Evolutionary conservation across 2,113 vertebrate species (phyloP), one percentile per base, ranked within the genome.

Genomic region (Climacteris rufus): DNA sequence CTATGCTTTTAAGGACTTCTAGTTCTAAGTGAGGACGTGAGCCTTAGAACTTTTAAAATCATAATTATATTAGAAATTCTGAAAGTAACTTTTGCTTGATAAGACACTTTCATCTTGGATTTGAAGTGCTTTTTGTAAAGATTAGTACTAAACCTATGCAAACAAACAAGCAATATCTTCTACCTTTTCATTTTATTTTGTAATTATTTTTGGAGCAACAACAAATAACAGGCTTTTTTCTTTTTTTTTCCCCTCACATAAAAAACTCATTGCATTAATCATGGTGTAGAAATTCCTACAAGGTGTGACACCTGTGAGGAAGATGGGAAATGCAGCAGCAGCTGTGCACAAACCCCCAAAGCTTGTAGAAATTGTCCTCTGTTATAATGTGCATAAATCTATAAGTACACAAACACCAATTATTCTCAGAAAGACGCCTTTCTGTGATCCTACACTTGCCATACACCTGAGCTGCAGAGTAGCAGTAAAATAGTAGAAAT

Each of bases 391-490:
- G 39, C 6, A 30, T 33, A 23, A 63, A 64, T 56, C 35, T 31
- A 0, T 4, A 50, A 21, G 33, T 21, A 72, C 10, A 60, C 22
- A 68, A 50, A 61, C 9, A 74, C 8, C 15, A 53, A 42, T 85
- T 70, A n/a, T 40, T 39, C 89, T 39, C 77, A 57, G 70, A 78
- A 76, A 57, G 53, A 83, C 49, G 3, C 40, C 90, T 92, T 87
- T 68, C 64, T 87, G 19, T 68, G 53, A 64, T 89, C 59, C 90
- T 74, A 89, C 49, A 42, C 69, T 95, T 94, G 45, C 54, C 74
- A 57, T 47, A 12, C 24, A 52, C 90, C 72, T 56, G 83, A 93
- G 81, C 89, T 96, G 87, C 87, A 93, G 71, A 89, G 86, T 40
- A 72, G 70, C 56, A 50, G 20, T 57, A 40, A 83, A 95, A 75